Base-by-base conservation (phyloP, 2,888 invertebrate genomes). In the Gari tellinella region DNA sequence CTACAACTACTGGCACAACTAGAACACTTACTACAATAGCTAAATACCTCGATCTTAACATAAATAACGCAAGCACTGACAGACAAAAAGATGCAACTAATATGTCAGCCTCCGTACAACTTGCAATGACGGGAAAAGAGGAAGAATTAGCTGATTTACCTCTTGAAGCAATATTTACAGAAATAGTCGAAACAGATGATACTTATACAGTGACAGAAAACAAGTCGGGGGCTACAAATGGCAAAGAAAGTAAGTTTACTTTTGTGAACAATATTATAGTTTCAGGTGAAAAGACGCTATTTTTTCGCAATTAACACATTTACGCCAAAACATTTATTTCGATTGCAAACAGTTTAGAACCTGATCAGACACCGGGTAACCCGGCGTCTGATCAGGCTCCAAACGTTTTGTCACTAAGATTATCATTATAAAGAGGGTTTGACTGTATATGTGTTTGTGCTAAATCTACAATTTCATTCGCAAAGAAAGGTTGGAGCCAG, bases 81-180 rank as follows among this genome's bases (percentile, higher is more conserved):
- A 25, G 49, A n/a, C 31, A 49, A n/a, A 19, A 41, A 25, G 2
- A 2, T 17, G 1, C 10, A 48, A 25, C 10, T 7, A 68, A 61
- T n/a, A 51, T 43, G 8, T 63, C 69, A 15, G 26, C 37, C 5
- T 57, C 69, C 17, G 58, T 69, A 2, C 31, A 66, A 10, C 23
- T 75, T 41, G 75, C 75, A 15, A 65, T 75, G 69, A 37, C 52
- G 15, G 53, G 62, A 2, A 52, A 62, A 4, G 12, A 51, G 12
- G 65, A 70, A 2, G 53, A 48, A 2, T 10, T 12, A 10, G 64
- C 73, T 12, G 68, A 46, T 10, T 40, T 40, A 10, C 19, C 46
- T 10, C 65, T 81, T 5, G 70, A 57, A 1, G 81, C 81, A 23
- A 66, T 60, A 17, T 78, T 76, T 64, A 64, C 58, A 7, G 81